Percentiles rank a stretch among this genome's conserved stretches.
These are phyloP conservation scores for Bombyx mandarina DNA, from an alignment of 1,140 invertebrate genomes.

Conservation along the genomic window DNA sequence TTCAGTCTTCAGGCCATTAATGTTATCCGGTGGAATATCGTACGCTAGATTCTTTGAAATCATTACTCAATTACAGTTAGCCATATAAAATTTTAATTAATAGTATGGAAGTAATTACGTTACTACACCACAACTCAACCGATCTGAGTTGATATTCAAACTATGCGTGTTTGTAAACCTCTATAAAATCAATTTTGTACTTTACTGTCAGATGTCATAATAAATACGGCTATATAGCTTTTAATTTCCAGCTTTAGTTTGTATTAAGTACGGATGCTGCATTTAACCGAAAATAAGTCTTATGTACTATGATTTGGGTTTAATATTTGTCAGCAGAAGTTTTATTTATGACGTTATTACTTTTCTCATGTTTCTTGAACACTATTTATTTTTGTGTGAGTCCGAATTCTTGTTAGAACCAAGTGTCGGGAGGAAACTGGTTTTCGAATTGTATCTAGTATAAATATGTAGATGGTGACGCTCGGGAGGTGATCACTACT, in stretches of 20 bases:
- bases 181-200: conserved; percentile 66
- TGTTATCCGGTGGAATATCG: too few relatives aligned
- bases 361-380: conserved; percentile 64
- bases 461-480: conserved; percentile 63
- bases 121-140: conserved; percentile 20
- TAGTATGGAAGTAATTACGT: conserved; percentile 29
- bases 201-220: conserved; percentile 64
- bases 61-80: conserved; percentile 16
- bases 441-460: conserved; percentile 55
- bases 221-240: conserved; percentile 61
- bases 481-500: conserved; percentile 46
- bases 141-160: conserved; percentile 33
- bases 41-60: conserved; percentile 10
- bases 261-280: conserved; percentile 35
- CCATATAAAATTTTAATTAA: conserved; percentile 27
- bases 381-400: conserved; percentile 68
- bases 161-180: conserved; percentile 38
- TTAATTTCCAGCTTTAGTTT: conserved; percentile 40
- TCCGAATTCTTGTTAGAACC: conserved; percentile 67
- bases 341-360: conserved; percentile 38
- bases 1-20: too few relatives aligned
- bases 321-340: conserved; percentile 33
- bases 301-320: conserved; percentile 32
- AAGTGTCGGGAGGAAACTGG: conserved; percentile 50
- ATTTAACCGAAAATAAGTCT: conserved; percentile 41